Percentiles rank a stretch among this genome's conserved stretches.
Conservation (phyloP, 2,113 vertebrate species). For the Potamarius usumacintae region DNA sequence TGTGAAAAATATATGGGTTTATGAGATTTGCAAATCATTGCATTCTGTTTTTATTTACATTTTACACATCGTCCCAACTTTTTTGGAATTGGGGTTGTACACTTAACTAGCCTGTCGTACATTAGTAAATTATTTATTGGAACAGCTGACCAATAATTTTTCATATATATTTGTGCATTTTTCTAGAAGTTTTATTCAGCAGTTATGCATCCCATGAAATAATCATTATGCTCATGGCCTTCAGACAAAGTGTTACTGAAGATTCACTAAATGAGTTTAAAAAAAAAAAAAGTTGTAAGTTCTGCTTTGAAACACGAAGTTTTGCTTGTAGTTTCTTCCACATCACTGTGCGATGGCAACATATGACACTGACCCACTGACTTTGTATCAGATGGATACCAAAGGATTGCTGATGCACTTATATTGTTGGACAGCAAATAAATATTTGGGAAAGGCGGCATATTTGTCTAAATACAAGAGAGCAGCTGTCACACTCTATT, state of each 20-base stretch:
- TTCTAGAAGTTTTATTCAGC: background rate
- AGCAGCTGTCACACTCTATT: background rate
- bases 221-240: background rate
- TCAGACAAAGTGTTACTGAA: background rate
- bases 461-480: background rate
- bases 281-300: background rate
- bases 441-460: background rate
- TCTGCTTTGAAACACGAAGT: conserved; percentile 5
- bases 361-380: background rate
- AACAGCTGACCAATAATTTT: background rate
- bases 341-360: conserved; percentile 41
- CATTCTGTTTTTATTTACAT: no score
- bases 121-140: background rate
- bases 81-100: no score
- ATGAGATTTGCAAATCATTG: no score
- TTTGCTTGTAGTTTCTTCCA: conserved; percentile 27
- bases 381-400: background rate
- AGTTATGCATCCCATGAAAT: background rate
- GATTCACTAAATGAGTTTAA: background rate
- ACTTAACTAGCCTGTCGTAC: background rate
- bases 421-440: background rate
- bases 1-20: no score
- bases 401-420: background rate
- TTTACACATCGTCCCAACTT: no score
- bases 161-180: background rate